Evolutionary conservation across 2,113 vertebrate genomes (phyloP).

Genomic region (Amia ocellicauda): DNA sequence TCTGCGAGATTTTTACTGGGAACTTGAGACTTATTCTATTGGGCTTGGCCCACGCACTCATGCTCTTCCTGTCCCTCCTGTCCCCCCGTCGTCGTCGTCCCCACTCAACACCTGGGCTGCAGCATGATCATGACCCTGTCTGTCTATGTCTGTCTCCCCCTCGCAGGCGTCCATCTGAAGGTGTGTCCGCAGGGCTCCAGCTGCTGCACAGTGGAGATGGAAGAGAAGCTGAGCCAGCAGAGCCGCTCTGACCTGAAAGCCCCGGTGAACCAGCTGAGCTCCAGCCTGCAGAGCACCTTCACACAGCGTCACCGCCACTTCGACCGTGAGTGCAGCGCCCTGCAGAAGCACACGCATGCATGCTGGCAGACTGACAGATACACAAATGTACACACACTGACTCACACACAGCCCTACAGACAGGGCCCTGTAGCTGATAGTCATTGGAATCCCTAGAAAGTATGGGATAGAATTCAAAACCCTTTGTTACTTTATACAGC

Average conservation of each 20-base stretch:
- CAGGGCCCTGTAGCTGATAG: too few relatives aligned
- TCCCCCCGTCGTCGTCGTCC: too few relatives aligned
- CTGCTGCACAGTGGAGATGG: slow-evolving; percentile 97
- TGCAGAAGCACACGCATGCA: slow-evolving; percentile 27
- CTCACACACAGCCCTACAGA: slow-evolving; percentile 51
- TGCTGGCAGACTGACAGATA: slow-evolving; percentile 44
- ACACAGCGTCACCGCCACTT: slow-evolving; percentile 87
- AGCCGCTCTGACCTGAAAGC: slow-evolving; percentile 87
- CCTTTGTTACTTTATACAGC: too few relatives aligned
- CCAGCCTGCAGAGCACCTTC: slow-evolving; percentile 80
- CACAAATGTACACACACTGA: not conserved
- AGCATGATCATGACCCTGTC: slow-evolving; percentile 13
- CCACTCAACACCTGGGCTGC: too few relatives aligned
- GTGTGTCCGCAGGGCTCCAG: slow-evolving; percentile 89
- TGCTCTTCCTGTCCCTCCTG: too few relatives aligned
- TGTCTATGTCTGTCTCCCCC: not conserved
- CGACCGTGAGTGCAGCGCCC: slow-evolving; percentile 56
- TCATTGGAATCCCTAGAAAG: too few relatives aligned
- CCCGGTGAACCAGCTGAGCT: slow-evolving; percentile 77
- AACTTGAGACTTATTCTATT: too few relatives aligned
- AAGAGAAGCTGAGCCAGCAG: slow-evolving; percentile 90
- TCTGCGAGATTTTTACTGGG: too few relatives aligned
- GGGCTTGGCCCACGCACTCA: too few relatives aligned
- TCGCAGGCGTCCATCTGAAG: slow-evolving; percentile 85
- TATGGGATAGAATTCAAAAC: too few relatives aligned